Percentiles rank a stretch among this genome's conserved stretches.
These are phyloP conservation scores for Mamestra brassicae DNA, from an alignment of 2,888 invertebrate species.

Conservation along the genomic window DNA sequence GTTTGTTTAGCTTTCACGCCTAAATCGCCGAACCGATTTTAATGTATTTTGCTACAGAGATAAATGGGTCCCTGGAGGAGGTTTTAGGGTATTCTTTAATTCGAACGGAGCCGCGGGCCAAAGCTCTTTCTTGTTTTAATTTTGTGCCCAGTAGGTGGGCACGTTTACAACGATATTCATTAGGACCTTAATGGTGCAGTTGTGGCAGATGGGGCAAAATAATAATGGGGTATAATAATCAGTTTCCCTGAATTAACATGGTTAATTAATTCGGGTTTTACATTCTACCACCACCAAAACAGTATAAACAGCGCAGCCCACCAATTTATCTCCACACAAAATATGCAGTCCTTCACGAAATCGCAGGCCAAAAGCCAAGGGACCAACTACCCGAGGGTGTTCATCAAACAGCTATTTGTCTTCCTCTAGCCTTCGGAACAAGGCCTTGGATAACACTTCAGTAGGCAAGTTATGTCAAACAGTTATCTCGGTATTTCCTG, in stretches of 20 bases:
- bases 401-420: constrained; percentile 60
- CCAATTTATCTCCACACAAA: constrained; percentile 30
- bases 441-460: constrained; percentile 40
- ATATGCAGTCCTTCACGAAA: constrained; percentile 50
- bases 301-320: constrained; percentile 2
- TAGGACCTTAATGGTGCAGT: no score
- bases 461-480: constrained; percentile 37
- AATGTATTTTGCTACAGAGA: no score
- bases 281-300: neutral
- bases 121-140: no score
- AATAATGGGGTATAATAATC: neutral
- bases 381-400: constrained; percentile 32
- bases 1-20: no score
- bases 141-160: no score
- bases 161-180: no score
- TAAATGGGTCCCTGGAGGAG: no score
- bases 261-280: neutral
- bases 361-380: constrained; percentile 37
- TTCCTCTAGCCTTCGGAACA: constrained; percentile 44
- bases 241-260: neutral
- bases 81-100: no score
- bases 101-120: no score
- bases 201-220: no score
- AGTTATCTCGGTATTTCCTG: constrained; percentile 41
- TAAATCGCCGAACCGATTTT: no score